A percentile compares a stretch with the other conserved stretches of the same genome.
These are phyloP conservation scores for Melanogrammus aeglefinus DNA, from an alignment of 2,797 vertebrate genomes.

Conservation along the genomic window DNA sequence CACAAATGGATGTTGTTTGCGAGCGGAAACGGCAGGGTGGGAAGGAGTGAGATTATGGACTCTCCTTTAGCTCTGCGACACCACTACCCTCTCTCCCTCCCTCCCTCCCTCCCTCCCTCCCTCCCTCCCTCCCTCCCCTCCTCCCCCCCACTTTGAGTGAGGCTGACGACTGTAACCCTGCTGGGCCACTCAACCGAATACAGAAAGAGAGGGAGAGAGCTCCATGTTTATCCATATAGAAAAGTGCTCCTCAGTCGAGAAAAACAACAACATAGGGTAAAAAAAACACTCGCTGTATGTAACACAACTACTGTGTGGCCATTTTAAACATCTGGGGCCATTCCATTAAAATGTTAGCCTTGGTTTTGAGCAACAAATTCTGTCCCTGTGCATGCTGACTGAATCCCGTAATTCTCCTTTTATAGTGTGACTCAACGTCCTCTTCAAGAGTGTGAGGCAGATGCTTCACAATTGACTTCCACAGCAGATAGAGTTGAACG, in stretches of 20 bases:
- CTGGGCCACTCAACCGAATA: slow-evolving; percentile 34
- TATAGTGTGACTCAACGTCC: too few relatives aligned
- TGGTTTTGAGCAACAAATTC: neutral
- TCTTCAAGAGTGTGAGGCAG: too few relatives aligned
- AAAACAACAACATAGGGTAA: neutral
- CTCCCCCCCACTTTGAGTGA: slow-evolving; percentile 23
- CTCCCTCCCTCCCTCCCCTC: slow-evolving; percentile 27
- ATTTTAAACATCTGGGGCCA: neutral
- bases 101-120: slow-evolving; percentile 32
- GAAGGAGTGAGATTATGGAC: slow-evolving; percentile 28
- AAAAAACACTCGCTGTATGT: neutral
- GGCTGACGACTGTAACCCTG: slow-evolving; percentile 27
- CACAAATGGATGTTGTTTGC: slow-evolving; percentile 45
- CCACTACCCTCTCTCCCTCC: slow-evolving; percentile 4
- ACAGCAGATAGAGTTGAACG: too few relatives aligned
- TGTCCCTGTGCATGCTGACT: neutral
- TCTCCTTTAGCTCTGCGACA: neutral
- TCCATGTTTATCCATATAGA: slow-evolving; percentile 19
- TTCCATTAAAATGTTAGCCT: neutral
- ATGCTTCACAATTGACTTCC: too few relatives aligned
- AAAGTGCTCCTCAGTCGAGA: slow-evolving; percentile 18
- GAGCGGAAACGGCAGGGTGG: slow-evolving; percentile 27
- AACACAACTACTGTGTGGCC: neutral
- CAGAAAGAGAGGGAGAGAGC: slow-evolving; percentile 4
- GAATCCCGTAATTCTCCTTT: neutral